A percentile compares a stretch with the other conserved stretches of the same genome.
These are phyloP conservation scores for Paradisaea rubra DNA, from an alignment of 2,113 vertebrate species.

Conservation along the genomic window DNA sequence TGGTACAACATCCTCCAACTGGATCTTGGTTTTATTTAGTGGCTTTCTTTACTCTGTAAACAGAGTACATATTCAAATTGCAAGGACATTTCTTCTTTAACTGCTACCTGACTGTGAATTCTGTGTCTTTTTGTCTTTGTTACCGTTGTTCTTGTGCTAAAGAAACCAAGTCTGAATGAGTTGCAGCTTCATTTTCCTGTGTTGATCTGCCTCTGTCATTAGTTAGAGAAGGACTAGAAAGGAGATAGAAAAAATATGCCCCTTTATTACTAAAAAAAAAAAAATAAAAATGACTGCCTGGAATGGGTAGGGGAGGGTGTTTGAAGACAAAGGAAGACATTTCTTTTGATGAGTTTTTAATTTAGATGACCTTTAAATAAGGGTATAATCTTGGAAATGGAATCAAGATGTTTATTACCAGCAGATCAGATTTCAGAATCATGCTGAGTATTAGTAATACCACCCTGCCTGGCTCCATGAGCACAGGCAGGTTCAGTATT, in stretches of 20 bases:
- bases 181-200: neutral
- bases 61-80: neutral
- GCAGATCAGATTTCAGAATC: neutral
- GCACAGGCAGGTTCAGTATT: too few species aligned
- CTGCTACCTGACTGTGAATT: neutral
- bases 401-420: neutral
- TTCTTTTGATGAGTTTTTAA: neutral
- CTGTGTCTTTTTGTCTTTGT: neutral
- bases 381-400: neutral
- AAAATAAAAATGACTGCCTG: neutral
- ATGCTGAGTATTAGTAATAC: neutral
- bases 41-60: neutral
- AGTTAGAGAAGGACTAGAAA: neutral
- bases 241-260: neutral
- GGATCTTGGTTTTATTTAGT: neutral
- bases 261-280: neutral
- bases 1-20: neutral
- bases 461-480: too few species aligned
- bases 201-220: neutral
- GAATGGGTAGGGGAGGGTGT: neutral
- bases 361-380: slow-evolving; percentile 1
- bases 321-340: neutral
- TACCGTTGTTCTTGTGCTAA: neutral
- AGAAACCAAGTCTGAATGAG: neutral
- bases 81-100: neutral